These are phyloP conservation scores for Brachionus plicatilis DNA, from an alignment of 1,140 invertebrate species.

Conservation along the genomic window DNA sequence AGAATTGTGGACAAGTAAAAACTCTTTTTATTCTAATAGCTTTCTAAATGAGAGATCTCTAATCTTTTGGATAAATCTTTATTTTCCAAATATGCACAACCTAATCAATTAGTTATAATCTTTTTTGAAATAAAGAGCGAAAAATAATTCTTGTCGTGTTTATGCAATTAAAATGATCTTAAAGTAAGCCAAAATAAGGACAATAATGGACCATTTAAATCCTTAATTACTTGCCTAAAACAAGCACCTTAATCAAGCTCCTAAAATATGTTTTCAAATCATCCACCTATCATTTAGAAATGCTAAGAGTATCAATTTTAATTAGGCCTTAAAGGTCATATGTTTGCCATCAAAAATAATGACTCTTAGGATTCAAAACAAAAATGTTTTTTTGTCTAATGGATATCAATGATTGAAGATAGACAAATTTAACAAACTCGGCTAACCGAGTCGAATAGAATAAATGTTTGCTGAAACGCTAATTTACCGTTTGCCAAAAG, in stretches of 20 bases:
- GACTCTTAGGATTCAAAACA: neutral
- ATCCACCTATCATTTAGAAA: neutral
- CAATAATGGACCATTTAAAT: neutral
- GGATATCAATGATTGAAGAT: neutral
- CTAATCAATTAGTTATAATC: neutral
- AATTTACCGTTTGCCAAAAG: neutral
- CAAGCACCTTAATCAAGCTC: neutral
- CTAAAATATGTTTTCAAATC: neutral
- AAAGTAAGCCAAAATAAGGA: neutral
- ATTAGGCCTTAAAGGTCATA: neutral
- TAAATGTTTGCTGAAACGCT: neutral
- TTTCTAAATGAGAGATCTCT: neutral
- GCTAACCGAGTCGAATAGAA: neutral
- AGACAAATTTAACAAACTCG: neutral
- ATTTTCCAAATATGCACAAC: neutral
- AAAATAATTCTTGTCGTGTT: neutral
- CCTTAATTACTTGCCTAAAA: neutral
- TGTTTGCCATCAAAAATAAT: neutral
- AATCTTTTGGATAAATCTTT: slow-evolving; percentile 1
- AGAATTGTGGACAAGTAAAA: neutral
- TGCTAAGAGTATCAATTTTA: neutral
- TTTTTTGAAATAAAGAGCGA: neutral
- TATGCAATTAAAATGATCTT: neutral
- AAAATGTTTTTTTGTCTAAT: neutral
- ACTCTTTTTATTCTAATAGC: neutral